phyloP scores from a whole-genome alignment of 2,888 invertebrate species.

The Drosophila pseudotalamancana region DNA sequence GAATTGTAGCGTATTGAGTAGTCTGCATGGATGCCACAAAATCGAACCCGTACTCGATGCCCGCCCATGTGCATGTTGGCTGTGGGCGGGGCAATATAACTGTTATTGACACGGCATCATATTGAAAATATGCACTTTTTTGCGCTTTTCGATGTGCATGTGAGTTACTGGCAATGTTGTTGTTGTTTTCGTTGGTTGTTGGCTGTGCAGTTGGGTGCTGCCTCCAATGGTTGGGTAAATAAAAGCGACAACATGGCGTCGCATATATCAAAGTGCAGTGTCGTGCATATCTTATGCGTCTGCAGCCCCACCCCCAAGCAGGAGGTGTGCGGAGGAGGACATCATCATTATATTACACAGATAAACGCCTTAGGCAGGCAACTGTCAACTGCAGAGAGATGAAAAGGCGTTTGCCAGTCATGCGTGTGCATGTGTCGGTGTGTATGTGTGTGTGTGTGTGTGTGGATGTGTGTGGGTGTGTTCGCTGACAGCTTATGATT shows the following conservation, averaged over 20 bases:
- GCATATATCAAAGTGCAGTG: constrained; percentile 62
- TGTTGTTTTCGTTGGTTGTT: constrained; percentile 1
- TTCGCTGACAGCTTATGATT: constrained; percentile 74
- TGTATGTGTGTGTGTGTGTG: constrained; percentile 14
- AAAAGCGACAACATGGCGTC: constrained; percentile 71
- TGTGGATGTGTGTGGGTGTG: constrained; percentile 13
- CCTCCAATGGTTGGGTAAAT: constrained; percentile 55
- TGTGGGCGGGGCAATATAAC: constrained; percentile 64
- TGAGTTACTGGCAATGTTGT: constrained; percentile 5
- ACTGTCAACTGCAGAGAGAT: constrained; percentile 64
- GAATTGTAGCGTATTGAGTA: constrained; percentile 37
- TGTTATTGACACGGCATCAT: constrained; percentile 79
- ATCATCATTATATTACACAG: constrained; percentile 73
- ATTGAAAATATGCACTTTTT: constrained; percentile 73
- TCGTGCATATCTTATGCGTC: constrained; percentile 70
- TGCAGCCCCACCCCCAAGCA: constrained; percentile 19
- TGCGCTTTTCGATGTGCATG: constrained; percentile 23
- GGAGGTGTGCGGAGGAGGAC: constrained; percentile 22
- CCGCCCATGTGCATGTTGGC: constrained; percentile 36
- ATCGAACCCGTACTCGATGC: neutral
- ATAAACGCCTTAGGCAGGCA: constrained; percentile 74
- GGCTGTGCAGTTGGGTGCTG: constrained; percentile 15
- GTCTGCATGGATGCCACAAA: constrained; percentile 9
- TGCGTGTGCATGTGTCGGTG: constrained; percentile 7
- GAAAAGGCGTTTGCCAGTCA: constrained; percentile 54